Percentiles rank a stretch among this genome's conserved stretches.
Conservation (phyloP, 2,888 invertebrate species). For the Gari tellinella region DNA sequence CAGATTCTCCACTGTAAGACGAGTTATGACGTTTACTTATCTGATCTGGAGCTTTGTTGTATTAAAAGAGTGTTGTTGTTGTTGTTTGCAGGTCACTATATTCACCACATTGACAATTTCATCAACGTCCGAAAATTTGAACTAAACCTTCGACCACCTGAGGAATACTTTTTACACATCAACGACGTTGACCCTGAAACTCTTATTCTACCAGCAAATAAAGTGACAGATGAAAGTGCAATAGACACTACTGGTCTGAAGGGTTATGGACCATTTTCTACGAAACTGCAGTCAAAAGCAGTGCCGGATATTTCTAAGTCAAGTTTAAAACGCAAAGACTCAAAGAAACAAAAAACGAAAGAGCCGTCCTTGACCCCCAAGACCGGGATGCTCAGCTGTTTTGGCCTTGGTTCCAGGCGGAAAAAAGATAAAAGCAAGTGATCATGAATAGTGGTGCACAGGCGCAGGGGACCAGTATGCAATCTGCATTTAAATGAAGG, state of each 20-base stretch:
- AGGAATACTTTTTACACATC: slow-evolving; percentile 48
- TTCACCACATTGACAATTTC: slow-evolving; percentile 55
- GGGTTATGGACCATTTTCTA: not conserved
- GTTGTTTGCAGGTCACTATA: slow-evolving; percentile 39
- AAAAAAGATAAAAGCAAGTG: slow-evolving; percentile 44
- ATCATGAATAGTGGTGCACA: not conserved
- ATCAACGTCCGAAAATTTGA: slow-evolving; percentile 46
- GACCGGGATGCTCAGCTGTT: slow-evolving; percentile 44
- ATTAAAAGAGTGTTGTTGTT: too few relatives aligned
- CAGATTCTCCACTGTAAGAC: too few relatives aligned
- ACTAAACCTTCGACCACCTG: slow-evolving; percentile 52
- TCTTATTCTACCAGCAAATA: not conserved
- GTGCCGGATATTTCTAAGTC: slow-evolving; percentile 50
- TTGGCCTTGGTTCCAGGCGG: slow-evolving; percentile 27
- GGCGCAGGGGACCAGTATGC: too few relatives aligned
- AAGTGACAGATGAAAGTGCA: not conserved
- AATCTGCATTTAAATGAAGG: too few relatives aligned
- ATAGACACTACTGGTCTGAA: not conserved
- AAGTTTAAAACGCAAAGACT: slow-evolving; percentile 50
- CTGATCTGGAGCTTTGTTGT: too few relatives aligned
- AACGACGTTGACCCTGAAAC: not conserved
- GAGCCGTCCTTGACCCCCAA: slow-evolving; percentile 36
- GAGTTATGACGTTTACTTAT: too few relatives aligned
- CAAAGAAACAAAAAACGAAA: slow-evolving; percentile 49
- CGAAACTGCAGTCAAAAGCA: slow-evolving; percentile 14